These are phyloP conservation scores for Atherinomorus stipes DNA, from an alignment of 2,113 vertebrate genomes.

Conservation along the genomic window DNA sequence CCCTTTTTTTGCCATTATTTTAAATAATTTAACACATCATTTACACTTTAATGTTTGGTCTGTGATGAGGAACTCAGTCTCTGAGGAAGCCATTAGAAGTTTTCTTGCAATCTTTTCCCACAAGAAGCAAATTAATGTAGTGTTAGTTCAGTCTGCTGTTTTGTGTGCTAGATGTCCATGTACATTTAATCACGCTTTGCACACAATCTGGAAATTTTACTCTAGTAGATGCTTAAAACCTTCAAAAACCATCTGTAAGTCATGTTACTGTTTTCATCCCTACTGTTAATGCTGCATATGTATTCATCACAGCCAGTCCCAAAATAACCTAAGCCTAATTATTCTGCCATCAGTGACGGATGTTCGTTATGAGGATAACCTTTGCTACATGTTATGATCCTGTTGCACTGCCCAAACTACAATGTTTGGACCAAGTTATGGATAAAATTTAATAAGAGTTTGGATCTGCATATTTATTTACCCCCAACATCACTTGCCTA, in stretches of 20 bases:
- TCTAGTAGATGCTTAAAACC: constrained; percentile 36
- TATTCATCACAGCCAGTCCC: constrained; percentile 52
- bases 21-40: constrained; percentile 26
- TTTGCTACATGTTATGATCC: constrained; percentile 38
- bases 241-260: constrained; percentile 29
- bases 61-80: constrained; percentile 6
- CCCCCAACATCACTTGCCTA: background rate
- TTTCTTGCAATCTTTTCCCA: constrained; percentile 12
- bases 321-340: constrained; percentile 62
- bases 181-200: constrained; percentile 23
- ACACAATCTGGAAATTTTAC: constrained; percentile 21
- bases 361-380: constrained; percentile 46
- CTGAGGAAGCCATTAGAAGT: constrained; percentile 5
- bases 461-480: background rate
- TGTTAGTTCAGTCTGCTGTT: constrained; percentile 20
- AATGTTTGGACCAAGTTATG: constrained; percentile 39
- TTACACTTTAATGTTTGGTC: constrained; percentile 17
- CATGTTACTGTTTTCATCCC: constrained; percentile 38
- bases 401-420: constrained; percentile 33
- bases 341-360: constrained; percentile 53
- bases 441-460: constrained; percentile 1
- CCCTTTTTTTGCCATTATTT: background rate
- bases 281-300: constrained; percentile 37
- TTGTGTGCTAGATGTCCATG: background rate
- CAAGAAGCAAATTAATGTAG: constrained; percentile 5